These are phyloP conservation scores for Meghimatium bilineatum DNA, from an alignment of 2,888 invertebrate genomes.

Conservation along the genomic window DNA sequence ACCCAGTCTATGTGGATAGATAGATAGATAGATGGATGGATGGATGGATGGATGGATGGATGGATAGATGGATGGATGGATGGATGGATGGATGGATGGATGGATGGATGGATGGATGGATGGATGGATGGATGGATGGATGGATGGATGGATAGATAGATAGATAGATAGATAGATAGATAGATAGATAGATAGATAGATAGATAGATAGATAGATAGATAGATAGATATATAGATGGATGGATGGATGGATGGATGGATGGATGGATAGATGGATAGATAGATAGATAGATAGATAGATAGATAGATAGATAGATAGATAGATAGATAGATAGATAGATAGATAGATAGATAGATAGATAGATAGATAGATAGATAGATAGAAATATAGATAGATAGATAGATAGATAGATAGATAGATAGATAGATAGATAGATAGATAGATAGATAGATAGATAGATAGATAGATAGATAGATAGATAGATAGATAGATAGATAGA, in stretches of 20 bases:
- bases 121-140: not conserved
- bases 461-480: constrained; percentile 5
- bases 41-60: no score
- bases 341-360: constrained; percentile 13
- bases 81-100: not conserved
- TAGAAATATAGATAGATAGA: no score
- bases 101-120: not conserved
- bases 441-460: constrained; percentile 16
- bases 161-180: not conserved
- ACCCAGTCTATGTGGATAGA: not conserved
- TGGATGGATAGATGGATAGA: no score
- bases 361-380: not conserved
- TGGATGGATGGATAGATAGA: not conserved
- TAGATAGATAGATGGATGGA: no score
- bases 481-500: no score
- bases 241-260: not conserved
- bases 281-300: not conserved
- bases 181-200: not conserved
- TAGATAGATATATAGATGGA: not conserved
- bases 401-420: not conserved
- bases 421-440: constrained; percentile 3
- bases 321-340: constrained; percentile 13
- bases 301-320: constrained; percentile 13
- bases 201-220: not conserved
- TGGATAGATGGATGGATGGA: not conserved